Evolutionary conservation across 2,113 vertebrate genomes (phyloP), one percentile per base, ranked within the genome.

Genomic region (Pseudonaja textilis): DNA sequence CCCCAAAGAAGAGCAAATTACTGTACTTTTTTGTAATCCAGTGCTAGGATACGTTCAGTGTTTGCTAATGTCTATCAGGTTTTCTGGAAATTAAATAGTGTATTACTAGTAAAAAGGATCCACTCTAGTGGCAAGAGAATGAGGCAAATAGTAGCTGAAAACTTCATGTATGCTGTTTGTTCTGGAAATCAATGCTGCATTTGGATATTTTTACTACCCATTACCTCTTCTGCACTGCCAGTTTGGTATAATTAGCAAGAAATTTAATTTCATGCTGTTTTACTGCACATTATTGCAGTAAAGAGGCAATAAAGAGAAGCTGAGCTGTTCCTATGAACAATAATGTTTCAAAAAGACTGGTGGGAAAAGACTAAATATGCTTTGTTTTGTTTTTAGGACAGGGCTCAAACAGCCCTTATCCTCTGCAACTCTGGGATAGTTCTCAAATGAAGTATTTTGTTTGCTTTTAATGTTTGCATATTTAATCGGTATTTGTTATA

Each of bases 251-350:
- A 61, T 92, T 93, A 92, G 92, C 87, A 93, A 50, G 59, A 90
- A 90, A 90, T 88, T 88, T 92, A 92, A 93, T 93, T 26, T 90
- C 90, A 93, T 90, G 92, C 92, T 93, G 25, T 10, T 92, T n/a
- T 69, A 89, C 14, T 92, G 74, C 81, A 59, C 29, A 94, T 3
- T 94, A 90, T 52, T 92, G 93, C 81, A 90, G 81, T 92, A 50
- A 94, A 90, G 39, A 94, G 50, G 16, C 0, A 26, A 1, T 45
- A 91, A 14, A 47, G 16, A 87, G 92, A 94, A 95, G 93, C 74
- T 87, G 22, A 18, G 18, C 92, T n/a, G 81, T 85, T 9, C 3
- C 91, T 54, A 95, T 55, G 3, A 88, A 0, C 0, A 59, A 89
- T 92, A 47, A 1, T 91, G 59, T 2, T 34, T 87, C 85, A 14